These are phyloP conservation scores for Acanthurus tractus DNA, from an alignment of 2,797 vertebrate species.

Conservation along the genomic window DNA sequence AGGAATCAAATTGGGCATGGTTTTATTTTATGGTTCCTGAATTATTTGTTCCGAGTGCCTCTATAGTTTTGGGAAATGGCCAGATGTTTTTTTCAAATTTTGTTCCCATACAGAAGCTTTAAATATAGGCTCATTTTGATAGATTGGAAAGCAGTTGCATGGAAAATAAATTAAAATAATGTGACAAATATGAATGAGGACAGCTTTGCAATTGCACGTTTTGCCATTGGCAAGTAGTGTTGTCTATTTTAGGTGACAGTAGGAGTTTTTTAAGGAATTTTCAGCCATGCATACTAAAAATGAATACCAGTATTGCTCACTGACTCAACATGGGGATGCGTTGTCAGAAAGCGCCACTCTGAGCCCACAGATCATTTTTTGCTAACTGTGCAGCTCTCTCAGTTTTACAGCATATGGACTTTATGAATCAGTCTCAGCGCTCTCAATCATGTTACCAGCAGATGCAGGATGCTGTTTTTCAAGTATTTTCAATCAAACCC, in stretches of 20 bases:
- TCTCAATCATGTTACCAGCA: too few species aligned
- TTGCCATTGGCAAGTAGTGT: too few species aligned
- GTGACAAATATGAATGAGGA: slow-evolving; percentile 1
- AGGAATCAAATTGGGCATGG: slow-evolving; percentile 20
- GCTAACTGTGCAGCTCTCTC: too few species aligned
- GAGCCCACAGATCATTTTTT: too few species aligned
- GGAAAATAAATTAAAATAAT: slow-evolving; percentile 1
- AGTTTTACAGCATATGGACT: too few species aligned
- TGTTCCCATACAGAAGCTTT: slow-evolving; percentile 6
- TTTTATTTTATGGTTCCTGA: slow-evolving; percentile 10
- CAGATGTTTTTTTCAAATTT: neutral
- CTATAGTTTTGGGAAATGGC: slow-evolving; percentile 7
- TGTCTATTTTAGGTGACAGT: neutral
- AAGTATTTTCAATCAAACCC: too few species aligned
- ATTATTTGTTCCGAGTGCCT: neutral
- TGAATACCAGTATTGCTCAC: too few species aligned
- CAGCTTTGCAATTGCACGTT: too few species aligned
- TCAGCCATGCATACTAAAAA: neutral
- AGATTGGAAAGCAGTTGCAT: neutral
- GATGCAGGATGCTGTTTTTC: too few species aligned
- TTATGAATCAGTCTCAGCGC: too few species aligned
- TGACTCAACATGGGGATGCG: too few species aligned
- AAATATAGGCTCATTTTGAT: slow-evolving; percentile 8
- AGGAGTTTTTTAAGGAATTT: neutral
- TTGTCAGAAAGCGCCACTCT: too few species aligned